A percentile compares a stretch with the other conserved stretches of the same genome.
Conservation (phyloP, 2,888 invertebrate genomes). For the Neocrepidodera transversa region DNA sequence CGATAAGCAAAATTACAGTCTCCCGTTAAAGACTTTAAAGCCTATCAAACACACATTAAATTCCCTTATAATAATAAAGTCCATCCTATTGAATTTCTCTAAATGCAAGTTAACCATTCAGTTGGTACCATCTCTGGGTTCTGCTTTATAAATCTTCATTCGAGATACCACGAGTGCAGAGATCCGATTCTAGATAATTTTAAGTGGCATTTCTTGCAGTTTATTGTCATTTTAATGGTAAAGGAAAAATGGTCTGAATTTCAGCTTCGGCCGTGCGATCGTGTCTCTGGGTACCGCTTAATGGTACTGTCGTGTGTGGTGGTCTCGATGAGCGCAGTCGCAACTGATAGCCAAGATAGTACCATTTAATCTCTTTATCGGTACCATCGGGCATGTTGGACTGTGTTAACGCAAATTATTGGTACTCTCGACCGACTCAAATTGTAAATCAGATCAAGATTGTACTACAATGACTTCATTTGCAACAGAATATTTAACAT, state of each 20-base stretch:
- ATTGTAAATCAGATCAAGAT: constrained; percentile 25
- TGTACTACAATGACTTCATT: constrained; percentile 25
- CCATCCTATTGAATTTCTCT: constrained; percentile 17
- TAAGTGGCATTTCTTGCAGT: constrained; percentile 40
- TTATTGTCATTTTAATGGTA: constrained; percentile 38
- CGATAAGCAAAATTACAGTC: too few relatives aligned
- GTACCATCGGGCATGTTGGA: constrained; percentile 37
- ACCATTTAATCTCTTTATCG: constrained; percentile 40
- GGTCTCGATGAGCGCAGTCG: constrained; percentile 32
- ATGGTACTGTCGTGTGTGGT: constrained; percentile 51
- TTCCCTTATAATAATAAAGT: constrained; percentile 18
- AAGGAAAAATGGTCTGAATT: constrained; percentile 41
- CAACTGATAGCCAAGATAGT: constrained; percentile 32
- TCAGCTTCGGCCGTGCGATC: constrained; percentile 41
- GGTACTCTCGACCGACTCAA: constrained; percentile 23
- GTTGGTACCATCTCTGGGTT: constrained; percentile 9
- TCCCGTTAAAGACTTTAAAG: constrained; percentile 1
- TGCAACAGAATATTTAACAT: too few relatives aligned
- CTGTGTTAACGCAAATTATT: constrained; percentile 37
- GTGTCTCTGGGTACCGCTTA: constrained; percentile 47
- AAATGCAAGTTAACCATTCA: constrained; percentile 16
- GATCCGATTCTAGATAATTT: constrained; percentile 38
- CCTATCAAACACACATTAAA: constrained; percentile 10
- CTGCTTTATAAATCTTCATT: constrained; percentile 24
- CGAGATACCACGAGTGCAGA: constrained; percentile 35